A percentile compares a stretch with the other conserved stretches of the same genome.
Evolutionary conservation across 1,140 invertebrate genomes (phyloP).

Genomic region (Anastrepha obliqua): DNA sequence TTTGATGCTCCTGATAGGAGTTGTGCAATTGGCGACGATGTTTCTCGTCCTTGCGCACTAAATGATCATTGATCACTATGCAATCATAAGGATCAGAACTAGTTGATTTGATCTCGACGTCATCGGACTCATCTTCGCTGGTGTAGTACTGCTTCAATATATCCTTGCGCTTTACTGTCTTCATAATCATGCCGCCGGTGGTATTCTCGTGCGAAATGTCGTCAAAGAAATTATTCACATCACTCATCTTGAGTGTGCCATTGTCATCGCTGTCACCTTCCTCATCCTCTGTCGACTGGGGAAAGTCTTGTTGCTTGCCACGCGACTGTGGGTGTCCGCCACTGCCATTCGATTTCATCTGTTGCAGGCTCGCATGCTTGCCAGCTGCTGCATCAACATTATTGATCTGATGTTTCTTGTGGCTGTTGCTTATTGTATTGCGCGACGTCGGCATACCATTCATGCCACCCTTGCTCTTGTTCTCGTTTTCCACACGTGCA

Average conservation of each 20-base stretch:
- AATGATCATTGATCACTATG: conserved; percentile 84
- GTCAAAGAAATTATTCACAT: conserved; percentile 73
- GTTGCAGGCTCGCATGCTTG: not conserved
- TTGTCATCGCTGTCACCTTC: conserved; percentile 72
- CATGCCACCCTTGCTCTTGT: conserved; percentile 58
- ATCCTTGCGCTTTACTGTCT: conserved; percentile 81
- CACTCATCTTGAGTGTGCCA: conserved; percentile 70
- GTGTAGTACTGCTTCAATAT: conserved; percentile 82
- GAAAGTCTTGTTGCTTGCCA: conserved; percentile 38
- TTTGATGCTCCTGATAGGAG: conserved; percentile 73
- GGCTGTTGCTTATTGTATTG: conserved; percentile 50
- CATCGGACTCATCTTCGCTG: conserved; percentile 70
- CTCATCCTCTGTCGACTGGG: conserved; percentile 60
- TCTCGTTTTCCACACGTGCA: conserved; percentile 22
- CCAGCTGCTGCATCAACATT: not conserved
- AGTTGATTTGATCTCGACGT: conserved; percentile 76
- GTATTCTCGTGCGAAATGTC: conserved; percentile 75
- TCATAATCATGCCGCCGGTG: conserved; percentile 79
- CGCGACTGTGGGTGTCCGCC: conserved; percentile 4
- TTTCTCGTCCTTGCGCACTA: conserved; percentile 77
- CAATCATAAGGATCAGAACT: conserved; percentile 84
- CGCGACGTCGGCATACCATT: conserved; percentile 12
- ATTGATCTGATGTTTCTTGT: conserved; percentile 29
- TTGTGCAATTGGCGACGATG: conserved; percentile 68
- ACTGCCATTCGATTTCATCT: conserved; percentile 42